Percentiles rank a stretch among this genome's conserved stretches.
These are phyloP conservation scores for Hedychridium roseum DNA, from an alignment of 2,888 invertebrate genomes.

Conservation along the genomic window DNA sequence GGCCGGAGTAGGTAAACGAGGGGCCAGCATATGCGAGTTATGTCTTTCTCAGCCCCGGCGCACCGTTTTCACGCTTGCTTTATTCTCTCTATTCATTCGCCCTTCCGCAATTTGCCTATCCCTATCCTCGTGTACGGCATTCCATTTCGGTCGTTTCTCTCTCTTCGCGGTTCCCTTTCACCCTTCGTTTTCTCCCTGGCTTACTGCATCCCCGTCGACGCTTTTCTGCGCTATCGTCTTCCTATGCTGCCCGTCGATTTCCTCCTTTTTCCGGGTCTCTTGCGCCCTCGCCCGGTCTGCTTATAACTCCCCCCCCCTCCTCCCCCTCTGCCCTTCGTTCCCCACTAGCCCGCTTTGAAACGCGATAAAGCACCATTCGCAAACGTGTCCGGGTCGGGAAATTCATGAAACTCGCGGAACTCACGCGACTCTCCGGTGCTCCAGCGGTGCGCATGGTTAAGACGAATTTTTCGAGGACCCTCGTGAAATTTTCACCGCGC, in stretches of 20 bases:
- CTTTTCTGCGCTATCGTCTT: not conserved
- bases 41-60: too few relatives aligned
- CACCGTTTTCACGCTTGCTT: not conserved
- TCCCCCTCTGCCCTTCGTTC: not conserved
- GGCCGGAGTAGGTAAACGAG: not conserved
- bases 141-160: not conserved
- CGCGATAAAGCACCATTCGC: too few relatives aligned
- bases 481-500: conserved; percentile 23
- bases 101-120: not conserved
- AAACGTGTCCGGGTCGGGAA: conserved; percentile 23
- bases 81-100: not conserved
- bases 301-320: not conserved
- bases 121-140: not conserved
- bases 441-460: conserved; percentile 5
- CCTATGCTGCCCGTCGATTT: not conserved
- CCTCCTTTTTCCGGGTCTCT: not conserved
- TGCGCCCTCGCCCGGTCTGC: too few relatives aligned
- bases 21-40: not conserved
- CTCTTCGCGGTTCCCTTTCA: not conserved
- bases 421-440: not conserved
- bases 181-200: not conserved
- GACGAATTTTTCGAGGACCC: conserved; percentile 15
- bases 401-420: conserved; percentile 9
- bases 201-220: not conserved
- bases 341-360: not conserved